A percentile compares a stretch with the other conserved stretches of the same genome.
phyloP scores from a whole-genome alignment of 2,888 invertebrate species.

The Lingula anatina region DNA sequence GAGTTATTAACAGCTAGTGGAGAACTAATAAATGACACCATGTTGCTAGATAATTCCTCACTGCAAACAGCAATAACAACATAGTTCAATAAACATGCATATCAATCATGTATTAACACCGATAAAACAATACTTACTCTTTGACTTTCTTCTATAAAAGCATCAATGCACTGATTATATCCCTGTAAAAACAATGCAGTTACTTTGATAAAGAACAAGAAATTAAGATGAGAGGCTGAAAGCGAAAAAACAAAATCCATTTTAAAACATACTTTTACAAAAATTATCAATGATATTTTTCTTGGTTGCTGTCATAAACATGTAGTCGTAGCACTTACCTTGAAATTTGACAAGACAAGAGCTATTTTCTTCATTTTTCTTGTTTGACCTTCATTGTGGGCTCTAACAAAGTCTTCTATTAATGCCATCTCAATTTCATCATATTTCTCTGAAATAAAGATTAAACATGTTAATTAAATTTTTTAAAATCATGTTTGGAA shows the following conservation, averaged over 20 bases:
- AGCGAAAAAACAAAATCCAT: neutral
- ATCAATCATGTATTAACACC: too few species aligned
- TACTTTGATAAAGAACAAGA: too few species aligned
- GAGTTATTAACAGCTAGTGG: too few species aligned
- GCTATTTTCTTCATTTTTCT: constrained; percentile 90
- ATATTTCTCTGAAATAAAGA: constrained; percentile 55
- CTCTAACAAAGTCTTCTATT: constrained; percentile 89
- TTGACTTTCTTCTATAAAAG: constrained; percentile 94
- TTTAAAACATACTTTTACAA: neutral
- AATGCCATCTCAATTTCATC: constrained; percentile 56
- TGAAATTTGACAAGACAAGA: constrained; percentile 86
- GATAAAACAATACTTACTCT: constrained; percentile 70
- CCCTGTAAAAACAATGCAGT: constrained; percentile 60
- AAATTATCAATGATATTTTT: too few species aligned
- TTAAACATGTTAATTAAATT: too few species aligned
- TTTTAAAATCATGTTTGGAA: too few species aligned
- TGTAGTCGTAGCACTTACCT: constrained; percentile 55
- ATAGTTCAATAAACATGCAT: too few species aligned
- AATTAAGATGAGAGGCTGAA: too few species aligned
- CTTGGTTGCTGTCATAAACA: too few species aligned
- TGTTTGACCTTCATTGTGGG: constrained; percentile 79
- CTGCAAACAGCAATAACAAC: too few species aligned
- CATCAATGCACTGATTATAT: constrained; percentile 92
- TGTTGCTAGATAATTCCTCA: too few species aligned
- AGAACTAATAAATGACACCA: too few species aligned